Percentiles rank a stretch among this genome's conserved stretches.
phyloP scores from a whole-genome alignment of 35 echinoderm and acorn worm genomes.

The Hemicentrotus pulcherrimus region DNA sequence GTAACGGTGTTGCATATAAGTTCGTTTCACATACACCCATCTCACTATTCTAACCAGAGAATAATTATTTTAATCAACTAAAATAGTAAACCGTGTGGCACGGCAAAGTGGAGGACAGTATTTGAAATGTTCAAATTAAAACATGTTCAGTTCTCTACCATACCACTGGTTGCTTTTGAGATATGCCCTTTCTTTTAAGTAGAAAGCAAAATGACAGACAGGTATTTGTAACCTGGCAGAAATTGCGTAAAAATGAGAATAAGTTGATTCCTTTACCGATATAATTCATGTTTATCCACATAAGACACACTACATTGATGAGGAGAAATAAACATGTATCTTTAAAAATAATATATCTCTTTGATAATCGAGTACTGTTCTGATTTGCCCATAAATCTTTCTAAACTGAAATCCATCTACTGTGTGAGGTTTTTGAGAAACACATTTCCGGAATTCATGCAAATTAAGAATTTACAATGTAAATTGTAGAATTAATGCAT shows the following conservation, averaged over 20 bases:
- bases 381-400: neutral
- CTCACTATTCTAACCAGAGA: neutral
- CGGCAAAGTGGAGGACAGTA: neutral
- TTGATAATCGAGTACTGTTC: neutral
- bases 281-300: neutral
- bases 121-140: neutral
- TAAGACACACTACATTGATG: neutral
- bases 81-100: neutral
- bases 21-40: neutral
- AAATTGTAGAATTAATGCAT: neutral
- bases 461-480: neutral
- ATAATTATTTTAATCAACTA: neutral
- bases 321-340: neutral
- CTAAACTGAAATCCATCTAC: no score
- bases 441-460: neutral
- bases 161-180: neutral
- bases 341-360: neutral
- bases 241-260: no score
- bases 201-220: neutral
- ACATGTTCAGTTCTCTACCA: neutral
- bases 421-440: neutral
- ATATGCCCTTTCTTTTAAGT: neutral
- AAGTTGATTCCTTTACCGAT: no score
- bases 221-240: no score
- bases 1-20: neutral